Conservation (phyloP, 2,888 invertebrate genomes). For the Scaptomyza polygonia region DNA sequence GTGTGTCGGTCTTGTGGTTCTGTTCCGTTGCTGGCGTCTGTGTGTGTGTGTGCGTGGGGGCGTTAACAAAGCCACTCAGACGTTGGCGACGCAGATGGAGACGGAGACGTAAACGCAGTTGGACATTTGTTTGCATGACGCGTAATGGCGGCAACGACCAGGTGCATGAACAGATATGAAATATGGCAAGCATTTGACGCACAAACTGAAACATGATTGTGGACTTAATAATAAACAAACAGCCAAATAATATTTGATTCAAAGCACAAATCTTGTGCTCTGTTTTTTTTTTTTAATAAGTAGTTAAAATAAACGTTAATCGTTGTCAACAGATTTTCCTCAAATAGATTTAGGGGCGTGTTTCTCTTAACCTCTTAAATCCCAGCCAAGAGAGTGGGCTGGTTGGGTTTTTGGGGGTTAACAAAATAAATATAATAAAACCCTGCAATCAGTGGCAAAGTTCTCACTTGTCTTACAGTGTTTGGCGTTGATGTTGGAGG, state of each 20-base stretch:
- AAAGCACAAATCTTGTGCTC: not conserved
- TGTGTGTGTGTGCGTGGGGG: conserved; percentile 38
- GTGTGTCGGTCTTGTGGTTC: conserved; percentile 36
- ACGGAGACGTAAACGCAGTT: conserved; percentile 51
- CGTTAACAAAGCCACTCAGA: conserved; percentile 58
- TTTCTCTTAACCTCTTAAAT: conserved; percentile 9
- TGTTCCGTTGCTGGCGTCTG: conserved; percentile 22
- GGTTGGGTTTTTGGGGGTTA: no score
- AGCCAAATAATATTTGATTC: no score
- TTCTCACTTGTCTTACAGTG: conserved; percentile 33
- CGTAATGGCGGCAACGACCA: conserved; percentile 44
- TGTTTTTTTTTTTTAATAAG: not conserved
- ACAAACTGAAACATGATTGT: conserved; percentile 42
- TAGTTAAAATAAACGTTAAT: conserved; percentile 8
- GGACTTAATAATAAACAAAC: not conserved
- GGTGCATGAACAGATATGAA: conserved; percentile 65
- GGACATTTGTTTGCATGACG: conserved; percentile 72
- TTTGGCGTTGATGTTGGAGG: no score
- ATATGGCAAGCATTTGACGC: conserved; percentile 66
- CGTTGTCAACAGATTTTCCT: conserved; percentile 18
- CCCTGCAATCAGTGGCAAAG: conserved; percentile 42
- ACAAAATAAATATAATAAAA: conserved; percentile 5
- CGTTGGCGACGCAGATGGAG: conserved; percentile 20
- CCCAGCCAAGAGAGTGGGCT: not conserved
- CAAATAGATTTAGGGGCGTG: conserved; percentile 32